A percentile compares a stretch with the other conserved stretches of the same genome.
phyloP scores from a whole-genome alignment of 37 sponge, comb jelly and placozoan species.

The Beroe forskalii region DNA sequence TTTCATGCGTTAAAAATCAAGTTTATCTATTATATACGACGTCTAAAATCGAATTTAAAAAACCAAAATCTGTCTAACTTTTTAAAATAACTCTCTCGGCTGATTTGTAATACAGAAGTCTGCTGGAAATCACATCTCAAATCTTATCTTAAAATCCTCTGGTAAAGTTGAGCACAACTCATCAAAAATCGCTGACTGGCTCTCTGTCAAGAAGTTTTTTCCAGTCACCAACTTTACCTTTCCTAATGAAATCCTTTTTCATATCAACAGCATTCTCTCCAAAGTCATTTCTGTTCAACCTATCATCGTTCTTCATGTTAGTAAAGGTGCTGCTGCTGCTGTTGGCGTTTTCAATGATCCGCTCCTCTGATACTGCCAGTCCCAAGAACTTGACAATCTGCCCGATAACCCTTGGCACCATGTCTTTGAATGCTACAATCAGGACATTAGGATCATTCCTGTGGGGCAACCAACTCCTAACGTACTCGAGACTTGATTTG shows the following conservation, averaged over 20 bases:
- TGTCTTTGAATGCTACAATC: conserved; percentile 64
- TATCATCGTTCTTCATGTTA: neutral
- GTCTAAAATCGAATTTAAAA: no score
- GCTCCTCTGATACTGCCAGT: neutral
- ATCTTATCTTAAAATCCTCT: neutral
- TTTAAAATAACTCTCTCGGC: no score
- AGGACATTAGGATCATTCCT: conserved; percentile 68
- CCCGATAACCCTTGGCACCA: conserved; percentile 58
- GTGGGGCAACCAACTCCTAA: conserved; percentile 67
- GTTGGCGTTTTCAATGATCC: neutral
- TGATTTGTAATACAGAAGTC: no score
- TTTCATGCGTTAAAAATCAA: no score
- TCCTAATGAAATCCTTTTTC: neutral
- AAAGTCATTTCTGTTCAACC: neutral
- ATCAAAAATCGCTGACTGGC: neutral
- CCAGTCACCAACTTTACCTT: neutral
- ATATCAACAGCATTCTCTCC: neutral
- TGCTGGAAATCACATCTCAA: neutral
- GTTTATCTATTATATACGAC: no score
- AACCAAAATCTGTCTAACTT: no score
- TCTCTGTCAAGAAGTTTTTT: neutral
- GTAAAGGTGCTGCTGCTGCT: neutral
- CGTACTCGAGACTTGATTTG: no score
- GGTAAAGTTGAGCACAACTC: neutral
- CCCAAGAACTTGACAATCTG: conserved; percentile 66